These are phyloP conservation scores for Poecile atricapillus DNA, from an alignment of 2,113 vertebrate species.

Conservation along the genomic window DNA sequence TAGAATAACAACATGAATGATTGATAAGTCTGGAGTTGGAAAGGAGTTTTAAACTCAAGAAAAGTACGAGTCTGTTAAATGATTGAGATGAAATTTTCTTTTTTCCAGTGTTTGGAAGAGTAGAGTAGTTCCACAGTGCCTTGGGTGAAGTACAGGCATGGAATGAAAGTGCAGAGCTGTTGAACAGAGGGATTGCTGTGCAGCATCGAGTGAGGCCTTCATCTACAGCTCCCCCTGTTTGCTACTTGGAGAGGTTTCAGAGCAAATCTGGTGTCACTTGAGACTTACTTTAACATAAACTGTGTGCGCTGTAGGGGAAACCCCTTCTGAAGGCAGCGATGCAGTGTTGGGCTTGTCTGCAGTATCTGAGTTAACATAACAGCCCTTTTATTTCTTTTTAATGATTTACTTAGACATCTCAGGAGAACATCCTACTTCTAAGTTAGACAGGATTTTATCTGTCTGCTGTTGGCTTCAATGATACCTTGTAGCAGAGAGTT, in stretches of 20 bases:
- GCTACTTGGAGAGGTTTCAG: neutral
- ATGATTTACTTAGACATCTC: neutral
- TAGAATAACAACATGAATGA: constrained; percentile 46
- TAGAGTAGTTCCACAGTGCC: neutral
- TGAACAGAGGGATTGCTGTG: neutral
- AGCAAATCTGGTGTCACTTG: neutral
- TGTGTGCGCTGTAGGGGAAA: neutral
- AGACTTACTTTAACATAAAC: neutral
- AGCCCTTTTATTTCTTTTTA: neutral
- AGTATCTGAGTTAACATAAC: neutral
- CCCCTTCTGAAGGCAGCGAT: neutral
- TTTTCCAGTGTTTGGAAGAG: neutral
- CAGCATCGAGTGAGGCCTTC: fast-evolving
- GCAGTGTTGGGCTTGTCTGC: neutral
- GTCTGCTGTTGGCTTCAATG: neutral
- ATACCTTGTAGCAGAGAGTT: neutral
- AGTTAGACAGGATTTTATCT: neutral
- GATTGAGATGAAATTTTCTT: neutral
- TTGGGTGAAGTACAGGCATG: neutral
- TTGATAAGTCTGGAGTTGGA: neutral
- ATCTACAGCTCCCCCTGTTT: fast-evolving
- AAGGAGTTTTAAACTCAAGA: neutral
- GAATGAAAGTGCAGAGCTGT: neutral
- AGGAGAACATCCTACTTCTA: neutral
- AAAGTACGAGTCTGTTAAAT: neutral